These are phyloP conservation scores for Phortica variegata DNA, from an alignment of 1,140 invertebrate species.

Conservation along the genomic window DNA sequence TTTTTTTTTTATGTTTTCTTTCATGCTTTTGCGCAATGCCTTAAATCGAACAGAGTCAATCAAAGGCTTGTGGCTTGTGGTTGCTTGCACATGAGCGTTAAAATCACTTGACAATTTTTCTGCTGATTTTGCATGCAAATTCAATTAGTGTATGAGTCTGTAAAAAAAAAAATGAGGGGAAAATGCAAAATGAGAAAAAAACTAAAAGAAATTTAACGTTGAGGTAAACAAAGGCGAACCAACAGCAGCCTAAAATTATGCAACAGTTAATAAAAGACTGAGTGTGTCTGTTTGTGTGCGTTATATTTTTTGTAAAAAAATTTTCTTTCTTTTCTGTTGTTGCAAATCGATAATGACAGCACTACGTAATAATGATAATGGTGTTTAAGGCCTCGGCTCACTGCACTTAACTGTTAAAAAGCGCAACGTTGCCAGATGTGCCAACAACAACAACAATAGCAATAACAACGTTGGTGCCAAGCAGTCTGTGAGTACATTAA, in stretches of 20 bases:
- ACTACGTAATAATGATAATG: constrained; percentile 1
- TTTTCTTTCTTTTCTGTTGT: constrained; percentile 12
- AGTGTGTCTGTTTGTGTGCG: too few relatives aligned
- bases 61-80: too few relatives aligned
- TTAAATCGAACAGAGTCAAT: too few relatives aligned
- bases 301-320: constrained; percentile 17
- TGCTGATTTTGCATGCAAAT: constrained; percentile 35
- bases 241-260: constrained; percentile 34
- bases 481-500: constrained; percentile 19
- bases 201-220: neutral
- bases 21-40: too few relatives aligned
- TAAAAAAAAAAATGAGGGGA: neutral
- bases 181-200: neutral
- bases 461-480: constrained; percentile 13
- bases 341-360: constrained; percentile 37
- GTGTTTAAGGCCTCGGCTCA: neutral
- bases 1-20: too few relatives aligned
- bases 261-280: constrained; percentile 36
- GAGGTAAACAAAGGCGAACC: constrained; percentile 18
- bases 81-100: too few relatives aligned
- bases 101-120: too few relatives aligned
- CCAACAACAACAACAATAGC: neutral
- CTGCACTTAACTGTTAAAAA: neutral
- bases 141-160: constrained; percentile 20
- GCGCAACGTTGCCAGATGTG: too few relatives aligned